phyloP scores from a whole-genome alignment of 2,797 vertebrate species.

The Falco naumanni region DNA sequence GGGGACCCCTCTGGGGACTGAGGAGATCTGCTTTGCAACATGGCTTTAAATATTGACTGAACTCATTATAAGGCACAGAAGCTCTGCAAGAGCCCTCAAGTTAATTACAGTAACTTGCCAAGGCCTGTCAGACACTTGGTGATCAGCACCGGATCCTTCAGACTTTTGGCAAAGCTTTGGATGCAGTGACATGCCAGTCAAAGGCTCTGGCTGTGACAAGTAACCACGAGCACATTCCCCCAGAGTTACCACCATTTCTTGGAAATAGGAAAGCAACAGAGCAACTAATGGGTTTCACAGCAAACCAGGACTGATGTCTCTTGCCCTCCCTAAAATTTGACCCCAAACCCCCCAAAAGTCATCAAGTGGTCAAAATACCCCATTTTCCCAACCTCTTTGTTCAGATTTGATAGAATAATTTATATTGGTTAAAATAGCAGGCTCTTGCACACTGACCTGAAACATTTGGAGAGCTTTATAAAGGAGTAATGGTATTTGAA shows the following conservation, averaged over 20 bases:
- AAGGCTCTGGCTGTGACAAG: conserved; percentile 24
- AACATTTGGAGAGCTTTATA: background rate
- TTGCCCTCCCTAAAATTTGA: background rate
- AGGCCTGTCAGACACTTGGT: conserved; percentile 48
- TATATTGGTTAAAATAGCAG: background rate
- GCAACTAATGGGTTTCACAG: background rate
- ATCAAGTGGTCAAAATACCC: background rate
- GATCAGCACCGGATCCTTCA: conserved; percentile 12
- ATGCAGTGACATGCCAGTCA: background rate
- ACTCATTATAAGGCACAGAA: background rate
- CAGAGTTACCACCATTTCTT: background rate
- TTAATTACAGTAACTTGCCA: conserved; percentile 62
- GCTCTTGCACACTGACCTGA: background rate
- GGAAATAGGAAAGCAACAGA: background rate
- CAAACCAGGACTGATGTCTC: background rate
- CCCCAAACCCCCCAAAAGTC: rapidly evolving
- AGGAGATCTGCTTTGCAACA: background rate
- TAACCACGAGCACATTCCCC: background rate
- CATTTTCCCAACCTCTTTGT: background rate
- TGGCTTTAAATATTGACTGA: background rate
- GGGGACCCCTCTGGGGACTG: background rate
- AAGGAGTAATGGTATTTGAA: background rate
- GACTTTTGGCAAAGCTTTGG: conserved; percentile 39
- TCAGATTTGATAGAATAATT: background rate
- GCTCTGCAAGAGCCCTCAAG: conserved; percentile 29